These are phyloP conservation scores for Hippopotamus amphibius DNA, from an alignment of 2,113 vertebrate species.

Conservation along the genomic window DNA sequence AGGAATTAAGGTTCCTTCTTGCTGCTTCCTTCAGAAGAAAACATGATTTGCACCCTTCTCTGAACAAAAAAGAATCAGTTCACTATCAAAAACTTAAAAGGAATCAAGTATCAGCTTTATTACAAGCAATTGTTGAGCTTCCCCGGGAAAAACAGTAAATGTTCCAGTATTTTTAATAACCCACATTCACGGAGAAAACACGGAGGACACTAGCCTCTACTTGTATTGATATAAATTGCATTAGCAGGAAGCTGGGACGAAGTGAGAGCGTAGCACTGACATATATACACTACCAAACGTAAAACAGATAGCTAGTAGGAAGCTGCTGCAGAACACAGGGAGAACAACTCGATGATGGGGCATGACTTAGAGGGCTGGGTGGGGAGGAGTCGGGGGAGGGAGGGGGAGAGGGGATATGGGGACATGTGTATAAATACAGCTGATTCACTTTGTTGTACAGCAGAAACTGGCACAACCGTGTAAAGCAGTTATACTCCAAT, in stretches of 20 bases:
- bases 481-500: too few species aligned
- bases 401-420: too few species aligned
- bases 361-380: too few species aligned
- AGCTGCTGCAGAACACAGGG: too few species aligned
- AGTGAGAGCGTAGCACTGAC: too few species aligned
- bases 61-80: conserved; percentile 19
- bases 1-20: not conserved
- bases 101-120: not conserved
- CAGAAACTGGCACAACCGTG: too few species aligned
- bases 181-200: not conserved
- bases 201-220: not conserved
- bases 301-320: too few species aligned
- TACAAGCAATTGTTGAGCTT: not conserved
- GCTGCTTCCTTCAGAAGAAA: conserved; percentile 26
- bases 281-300: too few species aligned
- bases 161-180: not conserved
- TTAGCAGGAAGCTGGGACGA: not conserved
- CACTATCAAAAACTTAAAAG: conserved; percentile 17
- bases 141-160: not conserved
- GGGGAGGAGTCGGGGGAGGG: too few species aligned
- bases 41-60: not conserved
- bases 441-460: too few species aligned
- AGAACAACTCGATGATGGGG: too few species aligned
- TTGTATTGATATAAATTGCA: not conserved
- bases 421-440: too few species aligned